Conservation (phyloP, 2,797 vertebrate species). For the Carcharodon carcharias region DNA sequence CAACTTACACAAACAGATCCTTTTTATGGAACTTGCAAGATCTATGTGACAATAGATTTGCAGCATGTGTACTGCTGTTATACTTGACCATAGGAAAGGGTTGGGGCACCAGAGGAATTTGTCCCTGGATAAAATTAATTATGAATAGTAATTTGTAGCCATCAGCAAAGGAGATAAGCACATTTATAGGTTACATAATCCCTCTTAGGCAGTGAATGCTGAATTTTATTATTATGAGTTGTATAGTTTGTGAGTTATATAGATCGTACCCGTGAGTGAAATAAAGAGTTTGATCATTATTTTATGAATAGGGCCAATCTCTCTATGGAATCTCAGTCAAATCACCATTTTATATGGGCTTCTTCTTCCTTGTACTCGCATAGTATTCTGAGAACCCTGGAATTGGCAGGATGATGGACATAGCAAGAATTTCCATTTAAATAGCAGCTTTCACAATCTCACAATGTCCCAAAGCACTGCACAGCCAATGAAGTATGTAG, state of each 20-base stretch:
- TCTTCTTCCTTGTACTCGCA: not conserved
- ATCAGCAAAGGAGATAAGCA: not conserved
- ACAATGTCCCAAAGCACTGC: not conserved
- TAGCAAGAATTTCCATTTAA: not conserved
- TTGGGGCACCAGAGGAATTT: not conserved
- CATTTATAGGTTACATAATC: not conserved
- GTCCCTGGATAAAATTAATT: not conserved
- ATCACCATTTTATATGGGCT: not conserved
- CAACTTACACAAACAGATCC: not conserved
- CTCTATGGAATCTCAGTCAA: not conserved
- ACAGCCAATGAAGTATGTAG: not conserved
- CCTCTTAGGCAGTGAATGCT: not conserved
- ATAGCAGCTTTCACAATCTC: not conserved
- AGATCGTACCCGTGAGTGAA: not conserved
- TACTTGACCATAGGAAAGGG: not conserved
- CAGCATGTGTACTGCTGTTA: not conserved
- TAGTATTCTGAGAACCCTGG: not conserved
- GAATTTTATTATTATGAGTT: conserved; percentile 18
- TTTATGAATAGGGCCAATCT: conserved; percentile 32
- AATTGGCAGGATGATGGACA: not conserved
- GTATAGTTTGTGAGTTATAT: conserved; percentile 15
- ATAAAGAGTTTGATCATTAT: conserved; percentile 21
- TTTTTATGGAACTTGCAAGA: not conserved
- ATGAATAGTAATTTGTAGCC: not conserved
- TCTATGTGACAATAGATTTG: too few species aligned